These are phyloP conservation scores for Neodiprion lecontei DNA, from an alignment of 1,140 invertebrate species.

Conservation along the genomic window DNA sequence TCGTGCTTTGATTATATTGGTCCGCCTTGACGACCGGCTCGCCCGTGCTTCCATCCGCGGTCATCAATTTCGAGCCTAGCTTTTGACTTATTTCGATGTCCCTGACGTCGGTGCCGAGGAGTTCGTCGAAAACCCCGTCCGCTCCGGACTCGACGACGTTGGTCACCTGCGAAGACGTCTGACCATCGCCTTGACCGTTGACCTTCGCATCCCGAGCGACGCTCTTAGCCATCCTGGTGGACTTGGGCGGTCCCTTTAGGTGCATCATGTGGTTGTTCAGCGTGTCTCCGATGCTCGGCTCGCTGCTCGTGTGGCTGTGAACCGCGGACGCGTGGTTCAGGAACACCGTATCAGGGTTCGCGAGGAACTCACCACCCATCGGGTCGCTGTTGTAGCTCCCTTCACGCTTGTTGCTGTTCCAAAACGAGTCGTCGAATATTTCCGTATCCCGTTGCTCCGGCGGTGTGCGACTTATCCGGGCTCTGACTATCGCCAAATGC, in stretches of 20 bases:
- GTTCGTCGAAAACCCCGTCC: constrained; percentile 43
- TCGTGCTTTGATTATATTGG: constrained; percentile 40
- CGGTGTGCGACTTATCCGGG: constrained; percentile 64
- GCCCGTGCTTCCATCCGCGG: background rate
- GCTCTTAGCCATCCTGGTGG: constrained; percentile 29
- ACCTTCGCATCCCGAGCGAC: constrained; percentile 25
- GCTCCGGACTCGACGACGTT: constrained; percentile 37
- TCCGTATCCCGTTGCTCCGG: constrained; percentile 52
- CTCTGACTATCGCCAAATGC: constrained; percentile 85
- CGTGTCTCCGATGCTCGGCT: constrained; percentile 21
- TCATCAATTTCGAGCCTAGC: constrained; percentile 38
- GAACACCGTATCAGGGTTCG: constrained; percentile 46
- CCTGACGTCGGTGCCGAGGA: constrained; percentile 43
- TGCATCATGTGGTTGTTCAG: constrained; percentile 48
- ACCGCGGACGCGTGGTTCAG: constrained; percentile 41
- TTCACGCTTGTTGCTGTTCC: constrained; percentile 28
- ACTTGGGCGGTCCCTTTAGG: constrained; percentile 43
- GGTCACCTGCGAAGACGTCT: constrained; percentile 29
- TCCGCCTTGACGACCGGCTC: constrained; percentile 34
- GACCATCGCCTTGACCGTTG: background rate
- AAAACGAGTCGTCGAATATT: constrained; percentile 53
- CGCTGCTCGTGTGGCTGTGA: constrained; percentile 46
- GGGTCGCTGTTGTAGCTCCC: constrained; percentile 31
- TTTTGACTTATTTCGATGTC: constrained; percentile 50
- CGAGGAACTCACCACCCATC: constrained; percentile 41